Conservation (phyloP, 2,888 invertebrate genomes). For the Torymus texanus region DNA sequence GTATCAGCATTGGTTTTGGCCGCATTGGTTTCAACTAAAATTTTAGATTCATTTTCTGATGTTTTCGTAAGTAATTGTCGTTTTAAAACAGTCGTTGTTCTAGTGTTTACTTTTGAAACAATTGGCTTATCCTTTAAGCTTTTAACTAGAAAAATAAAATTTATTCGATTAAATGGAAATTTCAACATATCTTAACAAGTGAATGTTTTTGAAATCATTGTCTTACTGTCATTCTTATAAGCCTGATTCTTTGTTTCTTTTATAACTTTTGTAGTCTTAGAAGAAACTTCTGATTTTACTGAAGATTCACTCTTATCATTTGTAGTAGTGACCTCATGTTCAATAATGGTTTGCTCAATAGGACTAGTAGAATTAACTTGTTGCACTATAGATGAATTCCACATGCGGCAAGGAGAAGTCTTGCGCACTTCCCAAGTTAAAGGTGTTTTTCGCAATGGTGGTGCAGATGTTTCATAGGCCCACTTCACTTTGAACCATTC, state of each 20-base stretch:
- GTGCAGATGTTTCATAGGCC: slow-evolving; percentile 93
- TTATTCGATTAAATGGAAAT: not conserved
- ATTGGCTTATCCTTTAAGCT: slow-evolving; percentile 63
- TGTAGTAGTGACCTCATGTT: slow-evolving; percentile 30
- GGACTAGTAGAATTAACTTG: slow-evolving; percentile 65
- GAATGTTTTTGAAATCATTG: slow-evolving; percentile 42
- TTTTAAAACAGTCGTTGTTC: slow-evolving; percentile 59
- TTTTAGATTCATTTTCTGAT: slow-evolving; percentile 59
- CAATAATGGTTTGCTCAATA: slow-evolving; percentile 67
- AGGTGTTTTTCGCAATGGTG: slow-evolving; percentile 89
- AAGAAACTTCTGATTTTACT: slow-evolving; percentile 29
- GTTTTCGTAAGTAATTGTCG: slow-evolving; percentile 59
- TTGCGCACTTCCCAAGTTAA: slow-evolving; percentile 97
- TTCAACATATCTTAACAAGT: too few species aligned
- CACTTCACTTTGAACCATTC: slow-evolving; percentile 96
- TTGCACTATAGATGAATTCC: slow-evolving; percentile 62
- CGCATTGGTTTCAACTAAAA: slow-evolving; percentile 59
- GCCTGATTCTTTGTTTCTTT: slow-evolving; percentile 68
- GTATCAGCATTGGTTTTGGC: slow-evolving; percentile 56
- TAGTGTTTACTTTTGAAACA: slow-evolving; percentile 61
- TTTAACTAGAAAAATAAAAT: slow-evolving; percentile 51
- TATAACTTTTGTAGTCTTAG: slow-evolving; percentile 66
- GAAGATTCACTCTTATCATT: slow-evolving; percentile 40
- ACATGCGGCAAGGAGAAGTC: slow-evolving; percentile 78
- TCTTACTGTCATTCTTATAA: slow-evolving; percentile 61